A percentile compares a stretch with the other conserved stretches of the same genome.
Conservation (phyloP, 37 sponge, comb jelly and placozoan genomes). For the Aphrocallistes beatrix region DNA sequence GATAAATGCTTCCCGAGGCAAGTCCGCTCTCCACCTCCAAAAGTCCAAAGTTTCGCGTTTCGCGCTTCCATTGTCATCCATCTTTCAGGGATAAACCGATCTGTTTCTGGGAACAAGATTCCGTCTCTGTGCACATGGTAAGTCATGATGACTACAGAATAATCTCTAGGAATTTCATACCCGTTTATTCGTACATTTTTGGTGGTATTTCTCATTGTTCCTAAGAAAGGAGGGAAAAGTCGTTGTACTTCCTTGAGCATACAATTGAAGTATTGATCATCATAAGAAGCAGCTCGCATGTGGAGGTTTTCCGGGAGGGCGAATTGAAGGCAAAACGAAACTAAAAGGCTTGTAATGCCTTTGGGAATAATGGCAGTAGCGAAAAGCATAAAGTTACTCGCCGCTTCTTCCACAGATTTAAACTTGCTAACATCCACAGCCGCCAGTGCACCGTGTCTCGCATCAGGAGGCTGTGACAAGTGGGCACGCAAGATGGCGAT, state of each 20-base stretch:
- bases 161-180: constrained; percentile 49
- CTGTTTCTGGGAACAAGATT: constrained; percentile 47
- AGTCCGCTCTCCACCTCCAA: constrained; percentile 68
- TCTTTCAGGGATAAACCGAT: constrained; percentile 58
- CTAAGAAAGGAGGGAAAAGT: constrained; percentile 78
- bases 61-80: constrained; percentile 49
- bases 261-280: constrained; percentile 30
- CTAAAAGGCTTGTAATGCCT: constrained; percentile 63
- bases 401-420: constrained; percentile 24
- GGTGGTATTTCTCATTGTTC: constrained; percentile 36
- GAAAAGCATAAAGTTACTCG: constrained; percentile 52
- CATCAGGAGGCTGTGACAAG: neutral
- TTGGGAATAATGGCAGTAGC: constrained; percentile 82
- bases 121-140: constrained; percentile 55
- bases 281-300: neutral
- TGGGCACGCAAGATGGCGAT: neutral
- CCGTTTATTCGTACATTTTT: constrained; percentile 31
- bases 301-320: constrained; percentile 27
- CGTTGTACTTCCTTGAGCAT: constrained; percentile 56
- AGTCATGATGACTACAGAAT: constrained; percentile 36
- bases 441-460: neutral
- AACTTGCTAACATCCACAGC: neutral
- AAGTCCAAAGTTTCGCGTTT: constrained; percentile 60
- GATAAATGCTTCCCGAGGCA: constrained; percentile 56
- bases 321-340: constrained; percentile 55